phyloP scores from a whole-genome alignment of 2,888 invertebrate genomes.

The Dyspetes luteomarginatus region DNA sequence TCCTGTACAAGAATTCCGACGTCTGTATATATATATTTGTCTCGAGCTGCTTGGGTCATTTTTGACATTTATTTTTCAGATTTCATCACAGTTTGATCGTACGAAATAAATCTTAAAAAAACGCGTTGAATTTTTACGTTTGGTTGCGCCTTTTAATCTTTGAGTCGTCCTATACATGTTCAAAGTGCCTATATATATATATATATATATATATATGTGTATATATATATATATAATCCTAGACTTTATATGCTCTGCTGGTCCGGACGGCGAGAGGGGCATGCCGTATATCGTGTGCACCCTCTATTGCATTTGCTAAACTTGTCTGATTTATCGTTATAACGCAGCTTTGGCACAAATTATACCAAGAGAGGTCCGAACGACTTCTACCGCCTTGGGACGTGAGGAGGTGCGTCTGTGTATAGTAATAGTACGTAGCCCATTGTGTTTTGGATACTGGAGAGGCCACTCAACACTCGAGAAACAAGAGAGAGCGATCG shows the following conservation, averaged over 20 bases:
- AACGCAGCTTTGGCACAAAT: slow-evolving; percentile 50
- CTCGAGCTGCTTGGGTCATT: too few species aligned
- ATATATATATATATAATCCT: slow-evolving; percentile 1
- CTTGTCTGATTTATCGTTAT: slow-evolving; percentile 58
- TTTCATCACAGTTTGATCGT: background rate
- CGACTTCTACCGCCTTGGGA: slow-evolving; percentile 2
- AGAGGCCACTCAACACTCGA: slow-evolving; percentile 16
- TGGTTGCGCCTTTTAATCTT: background rate
- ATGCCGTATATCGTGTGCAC: slow-evolving; percentile 24
- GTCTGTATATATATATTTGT: too few species aligned
- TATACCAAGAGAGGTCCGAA: slow-evolving; percentile 38
- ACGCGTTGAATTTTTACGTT: background rate
- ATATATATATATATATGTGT: background rate
- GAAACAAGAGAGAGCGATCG: slow-evolving; percentile 10
- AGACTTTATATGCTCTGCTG: slow-evolving; percentile 20
- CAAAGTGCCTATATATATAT: background rate
- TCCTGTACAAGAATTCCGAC: too few species aligned
- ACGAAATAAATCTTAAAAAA: background rate
- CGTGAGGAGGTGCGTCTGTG: background rate
- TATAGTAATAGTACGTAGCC: background rate
- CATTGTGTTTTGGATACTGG: slow-evolving; percentile 26
- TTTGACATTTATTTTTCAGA: background rate
- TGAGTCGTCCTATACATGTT: slow-evolving; percentile 29
- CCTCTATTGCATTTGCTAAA: slow-evolving; percentile 50
- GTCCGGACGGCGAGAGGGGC: background rate